Percentiles rank a stretch among this genome's conserved stretches.
These are phyloP conservation scores for Oligia fasciuncula DNA, from an alignment of 2,888 invertebrate genomes.

Conservation along the genomic window DNA sequence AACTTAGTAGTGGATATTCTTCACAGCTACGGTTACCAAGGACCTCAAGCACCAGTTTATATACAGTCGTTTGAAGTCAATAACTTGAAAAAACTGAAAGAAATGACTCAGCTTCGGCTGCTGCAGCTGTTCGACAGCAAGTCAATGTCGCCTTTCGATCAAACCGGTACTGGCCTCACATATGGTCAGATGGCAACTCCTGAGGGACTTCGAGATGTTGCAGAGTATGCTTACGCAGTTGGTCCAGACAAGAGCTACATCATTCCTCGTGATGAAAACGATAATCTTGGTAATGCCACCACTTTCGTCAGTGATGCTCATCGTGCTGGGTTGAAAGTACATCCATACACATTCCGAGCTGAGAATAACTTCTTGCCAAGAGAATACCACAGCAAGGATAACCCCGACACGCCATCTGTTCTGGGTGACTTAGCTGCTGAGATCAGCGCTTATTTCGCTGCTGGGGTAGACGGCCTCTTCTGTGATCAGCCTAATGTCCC, in stretches of 20 bases:
- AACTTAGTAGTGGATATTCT: conserved; percentile 77
- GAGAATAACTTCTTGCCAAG: conserved; percentile 82
- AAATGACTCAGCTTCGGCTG: conserved; percentile 78
- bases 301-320: conserved; percentile 83
- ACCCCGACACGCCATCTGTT: conserved; percentile 62
- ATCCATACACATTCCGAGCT: conserved; percentile 85
- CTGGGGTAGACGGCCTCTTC: conserved; percentile 85
- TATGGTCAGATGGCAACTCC: conserved; percentile 83
- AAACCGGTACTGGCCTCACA: conserved; percentile 77
- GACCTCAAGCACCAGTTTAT: conserved; percentile 76
- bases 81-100: conserved; percentile 81
- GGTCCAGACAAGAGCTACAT: conserved; percentile 85
- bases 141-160: conserved; percentile 78
- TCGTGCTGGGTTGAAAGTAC: conserved; percentile 80
- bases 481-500: conserved; percentile 85
- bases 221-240: conserved; percentile 83
- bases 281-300: conserved; percentile 77
- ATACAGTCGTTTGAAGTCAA: conserved; percentile 86
- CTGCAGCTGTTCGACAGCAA: conserved; percentile 79
- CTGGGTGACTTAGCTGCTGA: conserved; percentile 80
- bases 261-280: conserved; percentile 79
- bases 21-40: conserved; percentile 79
- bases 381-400: conserved; percentile 74
- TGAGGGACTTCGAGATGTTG: conserved; percentile 80
- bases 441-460: conserved; percentile 78